A percentile compares a stretch with the other conserved stretches of the same genome.
Evolutionary conservation across 1,140 invertebrate species (phyloP).

Genomic region (Chlorops oryzae): DNA sequence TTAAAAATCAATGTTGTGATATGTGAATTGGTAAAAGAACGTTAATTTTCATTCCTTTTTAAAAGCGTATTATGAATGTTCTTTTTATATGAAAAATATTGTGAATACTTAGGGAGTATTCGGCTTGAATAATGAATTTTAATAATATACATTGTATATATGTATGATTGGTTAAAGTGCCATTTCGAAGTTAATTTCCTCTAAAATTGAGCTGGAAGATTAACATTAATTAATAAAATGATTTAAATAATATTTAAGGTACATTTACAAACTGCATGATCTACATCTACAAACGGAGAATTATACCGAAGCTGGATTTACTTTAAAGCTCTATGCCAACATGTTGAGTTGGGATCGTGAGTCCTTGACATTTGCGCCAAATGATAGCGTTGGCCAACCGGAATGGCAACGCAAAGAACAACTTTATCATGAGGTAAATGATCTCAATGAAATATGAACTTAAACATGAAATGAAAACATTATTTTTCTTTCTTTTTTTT

Average conservation of each 20-base stretch:
- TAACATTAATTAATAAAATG: background rate
- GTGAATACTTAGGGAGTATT: no score
- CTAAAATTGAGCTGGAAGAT: background rate
- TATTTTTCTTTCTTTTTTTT: background rate
- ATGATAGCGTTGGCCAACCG: conserved; percentile 55
- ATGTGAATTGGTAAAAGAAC: no score
- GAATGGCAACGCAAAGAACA: conserved; percentile 92
- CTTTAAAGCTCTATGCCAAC: conserved; percentile 87
- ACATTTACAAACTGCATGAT: conserved; percentile 94
- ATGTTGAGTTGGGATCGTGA: conserved; percentile 81
- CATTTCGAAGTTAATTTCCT: background rate
- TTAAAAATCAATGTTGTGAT: no score
- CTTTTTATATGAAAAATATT: no score
- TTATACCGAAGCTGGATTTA: conserved; percentile 93
- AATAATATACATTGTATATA: no score
- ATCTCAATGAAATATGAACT: background rate
- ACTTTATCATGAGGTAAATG: conserved; percentile 69
- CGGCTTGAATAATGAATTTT: background rate
- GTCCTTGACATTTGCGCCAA: conserved; percentile 51
- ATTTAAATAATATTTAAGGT: conserved; percentile 46
- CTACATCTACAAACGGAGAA: conserved; percentile 90
- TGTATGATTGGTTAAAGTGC: no score
- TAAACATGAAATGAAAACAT: background rate
- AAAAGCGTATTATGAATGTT: no score
- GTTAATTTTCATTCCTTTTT: background rate